Evolutionary conservation across 1,140 invertebrate species (phyloP).

Genomic region (Neodiprion pinetum): DNA sequence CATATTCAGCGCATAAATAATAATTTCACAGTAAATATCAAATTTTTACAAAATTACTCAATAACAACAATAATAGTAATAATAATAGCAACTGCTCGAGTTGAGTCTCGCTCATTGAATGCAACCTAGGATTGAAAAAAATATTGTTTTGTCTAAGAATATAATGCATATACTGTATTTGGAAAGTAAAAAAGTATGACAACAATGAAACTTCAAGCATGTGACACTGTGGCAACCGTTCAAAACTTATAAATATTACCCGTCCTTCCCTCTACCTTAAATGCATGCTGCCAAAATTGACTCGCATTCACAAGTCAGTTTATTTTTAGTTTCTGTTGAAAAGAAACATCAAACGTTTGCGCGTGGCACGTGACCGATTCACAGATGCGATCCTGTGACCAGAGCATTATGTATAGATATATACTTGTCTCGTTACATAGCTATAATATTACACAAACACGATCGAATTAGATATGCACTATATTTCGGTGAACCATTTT

Average conservation of each 20-base stretch:
- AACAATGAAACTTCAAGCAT: conserved; percentile 7
- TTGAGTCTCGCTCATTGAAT: background rate
- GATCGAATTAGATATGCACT: background rate
- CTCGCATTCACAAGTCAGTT: conserved; percentile 18
- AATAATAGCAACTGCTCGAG: too few relatives aligned
- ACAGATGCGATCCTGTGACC: background rate
- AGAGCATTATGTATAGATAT: background rate
- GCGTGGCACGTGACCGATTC: background rate
- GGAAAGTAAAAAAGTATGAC: background rate
- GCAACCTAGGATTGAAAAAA: too few relatives aligned
- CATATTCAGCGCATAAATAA: background rate
- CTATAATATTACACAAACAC: background rate
- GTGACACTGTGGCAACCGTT: conserved; percentile 28
- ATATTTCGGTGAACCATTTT: conserved; percentile 11
- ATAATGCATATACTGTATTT: background rate
- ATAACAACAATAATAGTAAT: too few relatives aligned
- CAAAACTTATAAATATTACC: conserved; percentile 25
- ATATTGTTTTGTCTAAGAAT: too few relatives aligned
- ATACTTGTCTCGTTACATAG: background rate
- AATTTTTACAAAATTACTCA: too few relatives aligned
- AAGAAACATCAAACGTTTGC: background rate
- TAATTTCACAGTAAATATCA: background rate
- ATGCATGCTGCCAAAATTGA: conserved; percentile 26
- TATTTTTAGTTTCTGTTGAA: conserved; percentile 16
- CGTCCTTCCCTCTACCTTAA: background rate